Conservation (phyloP, 2,113 vertebrate species). For the Tursiops truncatus region DNA sequence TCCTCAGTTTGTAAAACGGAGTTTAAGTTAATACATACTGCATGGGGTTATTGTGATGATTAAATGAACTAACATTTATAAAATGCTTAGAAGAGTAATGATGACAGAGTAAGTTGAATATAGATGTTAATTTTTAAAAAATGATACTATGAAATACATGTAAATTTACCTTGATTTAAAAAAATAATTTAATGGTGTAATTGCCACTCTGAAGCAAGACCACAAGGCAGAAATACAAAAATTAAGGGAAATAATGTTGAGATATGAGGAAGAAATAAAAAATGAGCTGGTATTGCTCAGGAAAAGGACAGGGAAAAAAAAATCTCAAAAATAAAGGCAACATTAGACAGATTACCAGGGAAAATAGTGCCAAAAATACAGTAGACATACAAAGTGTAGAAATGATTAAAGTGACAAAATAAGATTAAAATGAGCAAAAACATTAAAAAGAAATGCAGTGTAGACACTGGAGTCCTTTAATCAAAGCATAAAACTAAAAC, state of each 20-base stretch:
- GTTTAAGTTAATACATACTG: not conserved
- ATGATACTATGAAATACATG: not conserved
- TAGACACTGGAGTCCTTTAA: not conserved
- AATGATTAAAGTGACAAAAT: not conserved
- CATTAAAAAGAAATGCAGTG: not conserved
- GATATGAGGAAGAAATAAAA: not conserved
- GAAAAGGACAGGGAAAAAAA: not conserved
- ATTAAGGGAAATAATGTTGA: not conserved
- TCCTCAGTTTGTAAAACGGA: not conserved
- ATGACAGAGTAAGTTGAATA: not conserved
- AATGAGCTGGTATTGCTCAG: not conserved
- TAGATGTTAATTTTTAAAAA: not conserved
- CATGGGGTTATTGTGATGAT: not conserved
- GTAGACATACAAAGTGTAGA: not conserved
- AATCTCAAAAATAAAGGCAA: not conserved
- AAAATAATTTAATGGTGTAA: not conserved
- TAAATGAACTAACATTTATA: not conserved
- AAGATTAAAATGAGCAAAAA: not conserved
- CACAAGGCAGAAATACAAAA: not conserved
- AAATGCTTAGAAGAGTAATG: not conserved
- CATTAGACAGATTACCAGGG: not conserved
- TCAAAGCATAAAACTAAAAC: not conserved
- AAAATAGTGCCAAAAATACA: not conserved
- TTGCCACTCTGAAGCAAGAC: not conserved
- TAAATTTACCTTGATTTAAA: not conserved